Evolutionary conservation across 2,113 vertebrate species (phyloP), one percentile per base, ranked within the genome.

Genomic region (Semnornis frantzii): DNA sequence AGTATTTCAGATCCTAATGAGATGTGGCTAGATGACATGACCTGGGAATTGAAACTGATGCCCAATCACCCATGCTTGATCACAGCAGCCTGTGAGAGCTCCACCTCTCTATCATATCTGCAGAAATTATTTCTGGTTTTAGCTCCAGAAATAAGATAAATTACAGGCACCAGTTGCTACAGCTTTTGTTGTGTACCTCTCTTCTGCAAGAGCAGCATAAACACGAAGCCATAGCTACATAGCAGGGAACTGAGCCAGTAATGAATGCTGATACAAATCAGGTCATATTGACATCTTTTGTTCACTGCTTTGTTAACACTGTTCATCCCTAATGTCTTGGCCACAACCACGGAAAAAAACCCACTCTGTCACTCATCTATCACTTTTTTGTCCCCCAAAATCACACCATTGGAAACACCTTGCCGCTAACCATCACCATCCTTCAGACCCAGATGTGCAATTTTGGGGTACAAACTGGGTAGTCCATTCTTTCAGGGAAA

Each of bases 261-360:
- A 58, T 42, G 8, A 57, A 34, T 5, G 8, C 34, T 76, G 64
- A 34, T 7, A 65, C 75, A 84, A 90, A 88, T 81, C 92, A 78
- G 94, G 28, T 70, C 85, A 60, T 46, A 60, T 78, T 76, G 75
- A 42, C 92, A 81, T 95, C 90, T 90, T 87, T 72, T 87, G 87
- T 78, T 25, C 84, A 7, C 37, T 50, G 75, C 78, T 82, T 87
- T 68, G 72, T 82, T 90, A 83, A 30, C 46, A 1, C 58, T 81
- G 72, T 76, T 95, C 82, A 42, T 69, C 85, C 73, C 54, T n/a
- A 63, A 12, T 5, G 13, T 69, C 89, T 82, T 33, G 59, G 74
- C 37, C 70, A 34, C 13, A 3, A 30, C 50, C 75, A 10, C 6
- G 65, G 76, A 89, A 82, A 87, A 30, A 42, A 19, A 50, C 77